Conservation (phyloP, 2,888 invertebrate genomes). For the Sabellastarte sp. region DNA sequence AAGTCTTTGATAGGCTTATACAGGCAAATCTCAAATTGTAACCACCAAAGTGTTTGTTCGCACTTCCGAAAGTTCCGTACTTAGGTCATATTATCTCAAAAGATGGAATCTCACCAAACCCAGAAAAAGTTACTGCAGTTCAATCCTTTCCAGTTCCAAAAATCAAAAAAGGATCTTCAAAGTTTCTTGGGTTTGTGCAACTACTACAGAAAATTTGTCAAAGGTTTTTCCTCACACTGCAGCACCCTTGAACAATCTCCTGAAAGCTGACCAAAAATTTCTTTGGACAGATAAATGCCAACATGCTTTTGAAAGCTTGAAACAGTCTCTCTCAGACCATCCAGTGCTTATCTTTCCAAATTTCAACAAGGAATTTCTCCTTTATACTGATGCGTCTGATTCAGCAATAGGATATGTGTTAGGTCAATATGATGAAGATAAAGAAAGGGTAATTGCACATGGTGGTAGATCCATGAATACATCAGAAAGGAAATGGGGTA, state of each 20-base stretch:
- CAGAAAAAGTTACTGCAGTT: neutral
- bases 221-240: neutral
- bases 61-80: neutral
- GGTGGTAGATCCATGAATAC: neutral
- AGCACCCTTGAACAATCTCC: neutral
- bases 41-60: neutral
- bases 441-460: neutral
- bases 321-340: neutral
- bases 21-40: neutral
- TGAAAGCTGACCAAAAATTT: neutral
- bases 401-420: neutral
- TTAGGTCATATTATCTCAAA: neutral
- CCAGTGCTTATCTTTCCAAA: neutral
- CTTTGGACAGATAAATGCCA: neutral
- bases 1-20: neutral
- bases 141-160: neutral
- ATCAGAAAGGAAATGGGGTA: neutral
- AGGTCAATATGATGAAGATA: neutral
- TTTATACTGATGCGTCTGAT: neutral
- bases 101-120: neutral
- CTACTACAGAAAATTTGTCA: neutral
- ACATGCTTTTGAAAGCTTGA: neutral
- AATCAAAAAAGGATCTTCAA: neutral
- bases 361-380: neutral
- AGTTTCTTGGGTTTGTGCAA: neutral